phyloP scores from a whole-genome alignment of 2,113 vertebrate genomes.

The Eurypyga helias region DNA sequence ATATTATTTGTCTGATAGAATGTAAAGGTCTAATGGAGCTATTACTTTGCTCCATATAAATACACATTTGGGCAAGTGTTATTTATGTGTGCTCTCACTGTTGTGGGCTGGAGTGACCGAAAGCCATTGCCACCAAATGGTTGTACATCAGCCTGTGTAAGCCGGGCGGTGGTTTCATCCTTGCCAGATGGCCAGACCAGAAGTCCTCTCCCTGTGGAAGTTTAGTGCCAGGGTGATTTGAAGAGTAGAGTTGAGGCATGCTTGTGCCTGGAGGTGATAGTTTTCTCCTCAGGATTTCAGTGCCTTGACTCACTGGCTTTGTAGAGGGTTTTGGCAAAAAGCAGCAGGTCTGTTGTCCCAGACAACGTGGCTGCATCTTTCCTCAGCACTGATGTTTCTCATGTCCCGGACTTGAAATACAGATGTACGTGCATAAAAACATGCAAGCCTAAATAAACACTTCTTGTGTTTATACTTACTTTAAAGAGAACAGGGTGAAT shows the following conservation, averaged over 20 bases:
- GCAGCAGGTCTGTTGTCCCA: not conserved
- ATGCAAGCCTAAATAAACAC: not conserved
- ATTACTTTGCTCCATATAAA: constrained; percentile 16
- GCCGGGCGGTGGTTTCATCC: not conserved
- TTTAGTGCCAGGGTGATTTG: not conserved
- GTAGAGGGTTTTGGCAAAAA: not conserved
- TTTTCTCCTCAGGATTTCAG: not conserved
- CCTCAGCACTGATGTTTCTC: not conserved
- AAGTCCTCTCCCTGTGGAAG: not conserved
- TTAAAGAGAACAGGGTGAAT: not conserved
- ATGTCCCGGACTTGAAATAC: not conserved
- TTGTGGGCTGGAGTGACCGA: not conserved
- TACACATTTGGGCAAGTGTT: not conserved
- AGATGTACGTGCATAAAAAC: not conserved
- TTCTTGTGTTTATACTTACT: not conserved
- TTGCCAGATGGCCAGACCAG: not conserved
- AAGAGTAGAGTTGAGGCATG: fast-evolving
- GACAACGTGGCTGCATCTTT: not conserved
- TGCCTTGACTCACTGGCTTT: not conserved
- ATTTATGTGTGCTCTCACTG: not conserved
- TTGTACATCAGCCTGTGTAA: not conserved
- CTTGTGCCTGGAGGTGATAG: not conserved
- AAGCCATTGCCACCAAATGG: not conserved
- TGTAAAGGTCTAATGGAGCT: constrained; percentile 45
- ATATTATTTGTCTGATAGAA: constrained; percentile 48